Conservation (phyloP, 2,888 invertebrate genomes). For the Craniophora ligustri region DNA sequence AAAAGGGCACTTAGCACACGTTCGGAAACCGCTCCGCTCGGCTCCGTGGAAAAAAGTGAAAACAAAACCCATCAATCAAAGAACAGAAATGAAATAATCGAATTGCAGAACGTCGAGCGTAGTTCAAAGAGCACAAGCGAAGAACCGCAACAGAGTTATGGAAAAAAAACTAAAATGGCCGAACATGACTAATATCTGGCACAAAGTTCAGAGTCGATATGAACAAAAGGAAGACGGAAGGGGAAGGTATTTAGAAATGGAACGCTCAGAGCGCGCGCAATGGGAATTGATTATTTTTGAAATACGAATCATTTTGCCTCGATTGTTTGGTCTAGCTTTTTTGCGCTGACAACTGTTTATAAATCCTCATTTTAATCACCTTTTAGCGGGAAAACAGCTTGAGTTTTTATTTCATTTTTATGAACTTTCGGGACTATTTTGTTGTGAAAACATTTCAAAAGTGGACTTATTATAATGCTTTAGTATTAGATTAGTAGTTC, state of each 20-base stretch:
- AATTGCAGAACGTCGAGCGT: conserved; percentile 83
- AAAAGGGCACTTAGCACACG: conserved; percentile 77
- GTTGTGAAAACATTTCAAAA: not conserved
- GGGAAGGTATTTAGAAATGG: conserved; percentile 77
- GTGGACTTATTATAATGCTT: no score
- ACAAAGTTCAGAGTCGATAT: conserved; percentile 83
- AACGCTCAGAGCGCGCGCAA: conserved; percentile 36
- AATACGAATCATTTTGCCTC: conserved; percentile 47
- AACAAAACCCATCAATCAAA: conserved; percentile 85
- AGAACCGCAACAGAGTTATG: conserved; percentile 82
- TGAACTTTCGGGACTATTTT: not conserved
- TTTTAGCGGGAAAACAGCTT: not conserved
- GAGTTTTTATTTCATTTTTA: not conserved
- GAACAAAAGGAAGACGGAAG: conserved; percentile 75
- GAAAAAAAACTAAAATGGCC: conserved; percentile 62
- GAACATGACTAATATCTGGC: conserved; percentile 84
- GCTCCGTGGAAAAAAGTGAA: conserved; percentile 72
- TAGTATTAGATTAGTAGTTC: no score
- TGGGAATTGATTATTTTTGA: conserved; percentile 53
- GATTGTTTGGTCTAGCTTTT: conserved; percentile 19
- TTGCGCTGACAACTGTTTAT: conserved; percentile 15
- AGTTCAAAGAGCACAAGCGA: conserved; percentile 83
- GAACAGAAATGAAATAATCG: conserved; percentile 85
- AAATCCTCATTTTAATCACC: conserved; percentile 20
- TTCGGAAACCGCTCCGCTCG: conserved; percentile 73